phyloP scores from a whole-genome alignment of 2,888 invertebrate genomes.

The Tenthredo distinguenda region DNA sequence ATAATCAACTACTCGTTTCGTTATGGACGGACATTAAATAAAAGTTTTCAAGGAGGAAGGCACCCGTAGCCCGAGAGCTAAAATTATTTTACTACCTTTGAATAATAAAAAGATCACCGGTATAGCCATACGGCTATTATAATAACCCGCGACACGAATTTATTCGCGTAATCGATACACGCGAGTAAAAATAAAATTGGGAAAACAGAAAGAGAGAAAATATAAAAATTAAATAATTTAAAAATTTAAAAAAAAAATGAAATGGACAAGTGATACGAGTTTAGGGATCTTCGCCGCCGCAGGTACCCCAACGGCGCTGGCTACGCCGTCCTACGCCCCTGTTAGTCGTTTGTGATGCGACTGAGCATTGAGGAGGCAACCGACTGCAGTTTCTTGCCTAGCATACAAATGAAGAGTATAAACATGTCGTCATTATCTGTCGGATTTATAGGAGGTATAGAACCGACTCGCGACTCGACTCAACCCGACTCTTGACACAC shows the following conservation, averaged over 20 bases:
- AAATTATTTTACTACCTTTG: too few relatives aligned
- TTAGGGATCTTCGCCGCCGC: too few relatives aligned
- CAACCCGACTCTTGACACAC: slow-evolving; percentile 48
- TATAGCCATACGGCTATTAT: too few relatives aligned
- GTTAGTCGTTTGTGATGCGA: neutral
- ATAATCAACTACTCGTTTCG: slow-evolving; percentile 39
- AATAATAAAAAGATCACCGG: too few relatives aligned
- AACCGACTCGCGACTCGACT: slow-evolving; percentile 29
- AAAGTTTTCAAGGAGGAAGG: neutral
- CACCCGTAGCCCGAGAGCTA: too few relatives aligned
- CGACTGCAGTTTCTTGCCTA: slow-evolving; percentile 61
- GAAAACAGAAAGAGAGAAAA: neutral
- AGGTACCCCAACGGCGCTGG: too few relatives aligned
- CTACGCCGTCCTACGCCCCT: neutral
- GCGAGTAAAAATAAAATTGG: neutral
- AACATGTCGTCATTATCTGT: slow-evolving; percentile 76
- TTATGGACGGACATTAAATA: neutral
- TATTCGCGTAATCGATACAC: too few relatives aligned
- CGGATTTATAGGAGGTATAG: slow-evolving; percentile 71
- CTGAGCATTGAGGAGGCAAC: neutral
- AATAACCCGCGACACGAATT: too few relatives aligned
- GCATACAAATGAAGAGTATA: slow-evolving; percentile 76
- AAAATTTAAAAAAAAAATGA: neutral
- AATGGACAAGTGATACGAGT: too few relatives aligned
- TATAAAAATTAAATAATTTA: neutral